Base-by-base conservation (phyloP, 2,888 invertebrate genomes). In the Sminthurinus aureus region DNA sequence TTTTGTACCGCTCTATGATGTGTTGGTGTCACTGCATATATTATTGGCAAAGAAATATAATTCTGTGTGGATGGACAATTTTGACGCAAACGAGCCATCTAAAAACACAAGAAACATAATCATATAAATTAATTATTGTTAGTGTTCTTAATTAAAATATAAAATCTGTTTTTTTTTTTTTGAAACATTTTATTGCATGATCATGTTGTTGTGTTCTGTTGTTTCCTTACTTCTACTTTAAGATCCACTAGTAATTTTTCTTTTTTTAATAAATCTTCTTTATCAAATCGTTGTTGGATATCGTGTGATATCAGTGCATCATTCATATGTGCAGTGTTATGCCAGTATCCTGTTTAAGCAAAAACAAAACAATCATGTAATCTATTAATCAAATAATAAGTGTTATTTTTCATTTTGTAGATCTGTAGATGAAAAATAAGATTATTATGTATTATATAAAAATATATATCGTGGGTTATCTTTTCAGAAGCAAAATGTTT, bases 21-120 rank as follows among this genome's bases (percentile, higher is more conserved):
- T 0, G 98, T 98, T 64, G 98, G 98, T 4, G 98, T 98, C 88
- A 98, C 94, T 20, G 95, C 95, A 90, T 96, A 98, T 87, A 98
- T 96, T 64, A 92, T 94, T 58, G 96, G 95, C 85, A 92, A 89
- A 87, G n/a, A 13, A 20, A 24, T 11, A 0, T 51, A 58, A 15
- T 67, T 18, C 26, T 58, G 52, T 9, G 18, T 20, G 8, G n/a
- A n/a, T n/a, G n/a, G n/a, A n/a, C n/a, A n/a, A 15, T 67, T 20
- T 24, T 38, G 2, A n/a, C 38, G 22, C n/a, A 71, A 51, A 20
- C 20, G 71, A 20, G 69, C 71, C 69, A 79, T 20, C 79, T 79
- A 13, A 24, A n/a, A 78, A 22, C n/a, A 64, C 13, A 51, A 9
- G 51, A 38, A 15, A 38, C 15, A 73, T 38, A 11, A 73, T 73